These are phyloP conservation scores for Thyatira batis DNA, from an alignment of 2,888 invertebrate species.

Conservation along the genomic window DNA sequence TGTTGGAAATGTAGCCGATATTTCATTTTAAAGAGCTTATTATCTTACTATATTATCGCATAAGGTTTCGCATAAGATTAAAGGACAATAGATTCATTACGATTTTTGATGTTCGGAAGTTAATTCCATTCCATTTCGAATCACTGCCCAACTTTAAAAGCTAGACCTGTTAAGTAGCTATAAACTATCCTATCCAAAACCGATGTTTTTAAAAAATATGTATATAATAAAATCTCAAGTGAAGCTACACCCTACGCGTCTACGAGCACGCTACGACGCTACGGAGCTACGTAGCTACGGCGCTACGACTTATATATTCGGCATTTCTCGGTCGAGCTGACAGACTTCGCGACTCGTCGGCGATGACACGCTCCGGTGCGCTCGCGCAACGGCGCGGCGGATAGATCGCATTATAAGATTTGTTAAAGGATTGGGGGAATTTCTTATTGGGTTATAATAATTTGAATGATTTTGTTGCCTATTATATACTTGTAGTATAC, in stretches of 20 bases:
- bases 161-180: too few relatives aligned
- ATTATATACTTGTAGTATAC: background rate
- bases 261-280: constrained; percentile 26
- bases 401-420: constrained; percentile 56
- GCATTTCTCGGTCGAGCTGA: constrained; percentile 53
- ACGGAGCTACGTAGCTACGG: constrained; percentile 31
- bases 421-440: constrained; percentile 52
- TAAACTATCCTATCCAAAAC: too few relatives aligned
- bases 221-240: constrained; percentile 17
- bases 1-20: too few relatives aligned
- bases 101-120: too few relatives aligned
- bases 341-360: constrained; percentile 46
- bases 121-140: too few relatives aligned
- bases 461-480: constrained; percentile 14
- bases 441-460: constrained; percentile 29
- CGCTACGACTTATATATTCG: constrained; percentile 45
- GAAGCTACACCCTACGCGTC: constrained; percentile 32
- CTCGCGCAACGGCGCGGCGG: constrained; percentile 38
- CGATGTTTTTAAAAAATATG: too few relatives aligned
- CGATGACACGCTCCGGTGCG: constrained; percentile 41
- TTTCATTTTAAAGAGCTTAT: too few relatives aligned
- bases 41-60: too few relatives aligned
- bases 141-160: too few relatives aligned
- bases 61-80: too few relatives aligned
- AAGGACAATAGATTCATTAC: too few relatives aligned